phyloP scores from a whole-genome alignment of 2,113 vertebrate genomes.

The Thalassoma bifasciatum region DNA sequence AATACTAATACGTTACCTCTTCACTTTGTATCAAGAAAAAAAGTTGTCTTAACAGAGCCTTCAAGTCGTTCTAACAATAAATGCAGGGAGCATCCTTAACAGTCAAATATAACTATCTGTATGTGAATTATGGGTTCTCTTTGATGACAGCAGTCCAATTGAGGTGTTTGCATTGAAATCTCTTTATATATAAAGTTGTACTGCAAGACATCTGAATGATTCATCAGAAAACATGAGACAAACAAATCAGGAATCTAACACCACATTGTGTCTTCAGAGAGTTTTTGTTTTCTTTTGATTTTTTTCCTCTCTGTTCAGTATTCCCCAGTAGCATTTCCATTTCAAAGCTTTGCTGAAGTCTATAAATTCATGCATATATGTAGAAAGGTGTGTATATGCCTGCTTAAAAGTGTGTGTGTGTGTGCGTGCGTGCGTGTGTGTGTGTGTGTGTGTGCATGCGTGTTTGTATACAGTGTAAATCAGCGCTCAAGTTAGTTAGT shows the following conservation, averaged over 20 bases:
- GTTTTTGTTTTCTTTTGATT: slow-evolving; percentile 22
- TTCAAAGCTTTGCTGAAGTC: slow-evolving; percentile 55
- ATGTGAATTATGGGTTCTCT: too few species aligned
- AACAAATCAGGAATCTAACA: slow-evolving; percentile 1
- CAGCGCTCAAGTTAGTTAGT: slow-evolving; percentile 5
- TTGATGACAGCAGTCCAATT: too few species aligned
- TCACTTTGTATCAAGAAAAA: too few species aligned
- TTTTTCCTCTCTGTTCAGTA: slow-evolving; percentile 31
- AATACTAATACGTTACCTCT: too few species aligned
- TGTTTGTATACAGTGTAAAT: slow-evolving; percentile 1
- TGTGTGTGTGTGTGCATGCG: not conserved
- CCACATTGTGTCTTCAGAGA: slow-evolving; percentile 7
- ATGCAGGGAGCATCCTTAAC: too few species aligned
- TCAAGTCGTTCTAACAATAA: too few species aligned
- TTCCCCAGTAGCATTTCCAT: slow-evolving; percentile 63
- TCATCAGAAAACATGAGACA: slow-evolving; percentile 26
- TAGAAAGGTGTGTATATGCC: too few species aligned
- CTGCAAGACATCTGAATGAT: slow-evolving; percentile 12
- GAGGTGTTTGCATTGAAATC: too few species aligned
- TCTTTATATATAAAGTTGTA: not conserved
- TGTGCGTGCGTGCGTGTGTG: not conserved
- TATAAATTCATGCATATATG: too few species aligned
- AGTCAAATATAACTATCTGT: too few species aligned
- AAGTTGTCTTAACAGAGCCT: too few species aligned
- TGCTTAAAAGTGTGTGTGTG: slow-evolving; percentile 7